phyloP scores from a whole-genome alignment of 2,888 invertebrate species.

The Alsophila aescularia region DNA sequence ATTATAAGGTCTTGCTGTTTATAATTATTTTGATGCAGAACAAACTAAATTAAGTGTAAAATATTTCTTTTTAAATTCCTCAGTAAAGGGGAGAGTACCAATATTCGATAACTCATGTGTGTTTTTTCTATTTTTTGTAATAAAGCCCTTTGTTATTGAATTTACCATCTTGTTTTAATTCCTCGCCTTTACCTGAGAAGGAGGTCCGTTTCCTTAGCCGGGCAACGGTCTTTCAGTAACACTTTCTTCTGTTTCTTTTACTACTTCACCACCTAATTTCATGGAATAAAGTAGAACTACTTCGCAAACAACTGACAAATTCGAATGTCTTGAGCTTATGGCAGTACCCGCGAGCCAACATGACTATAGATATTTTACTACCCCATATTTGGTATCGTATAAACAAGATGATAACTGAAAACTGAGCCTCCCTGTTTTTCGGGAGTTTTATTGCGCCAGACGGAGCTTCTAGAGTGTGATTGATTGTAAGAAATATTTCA shows the following conservation, averaged over 20 bases:
- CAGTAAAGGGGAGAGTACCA: no score
- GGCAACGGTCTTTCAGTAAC: no score
- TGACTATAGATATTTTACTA: constrained; percentile 48
- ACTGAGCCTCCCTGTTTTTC: constrained; percentile 44
- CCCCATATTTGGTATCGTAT: constrained; percentile 52
- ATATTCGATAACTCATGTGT: no score
- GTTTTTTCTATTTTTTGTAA: no score
- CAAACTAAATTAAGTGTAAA: no score
- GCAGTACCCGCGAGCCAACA: constrained; percentile 35
- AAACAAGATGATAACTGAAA: constrained; percentile 54
- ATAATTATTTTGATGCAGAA: no score
- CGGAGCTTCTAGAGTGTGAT: constrained; percentile 43
- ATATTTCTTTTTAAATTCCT: no score
- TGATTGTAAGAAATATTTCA: constrained; percentile 41
- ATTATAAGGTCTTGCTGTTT: no score
- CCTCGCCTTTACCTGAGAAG: no score
- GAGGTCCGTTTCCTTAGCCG: no score
- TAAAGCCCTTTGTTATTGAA: no score
- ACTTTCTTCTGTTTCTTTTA: neutral
- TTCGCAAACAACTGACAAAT: constrained; percentile 13
- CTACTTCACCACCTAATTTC: neutral
- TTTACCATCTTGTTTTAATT: no score
- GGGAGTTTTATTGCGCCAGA: constrained; percentile 43
- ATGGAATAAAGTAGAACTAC: neutral
- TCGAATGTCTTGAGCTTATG: constrained; percentile 23